Evolutionary conservation across 2,888 invertebrate genomes (phyloP).

Genomic region (Diarsia brunnea): DNA sequence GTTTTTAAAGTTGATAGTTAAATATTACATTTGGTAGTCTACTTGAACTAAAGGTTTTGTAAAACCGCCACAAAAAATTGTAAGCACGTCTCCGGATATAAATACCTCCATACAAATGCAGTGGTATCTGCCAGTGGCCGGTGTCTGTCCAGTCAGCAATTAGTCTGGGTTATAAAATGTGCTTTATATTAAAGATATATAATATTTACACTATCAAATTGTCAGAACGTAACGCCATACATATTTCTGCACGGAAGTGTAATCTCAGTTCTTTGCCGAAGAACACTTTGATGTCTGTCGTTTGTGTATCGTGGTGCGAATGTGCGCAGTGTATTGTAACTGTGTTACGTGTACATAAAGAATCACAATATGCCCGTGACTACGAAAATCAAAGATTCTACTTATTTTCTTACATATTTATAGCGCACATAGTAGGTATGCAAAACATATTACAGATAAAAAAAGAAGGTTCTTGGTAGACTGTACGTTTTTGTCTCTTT

Average conservation of each 20-base stretch:
- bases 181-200: not conserved
- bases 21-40: not conserved
- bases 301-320: conserved; percentile 66
- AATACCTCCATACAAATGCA: not conserved
- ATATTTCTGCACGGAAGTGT: conserved; percentile 52
- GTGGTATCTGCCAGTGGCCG: not conserved
- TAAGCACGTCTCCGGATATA: not conserved
- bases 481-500: no score
- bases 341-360: conserved; percentile 31
- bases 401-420: no score
- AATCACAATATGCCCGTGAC: not conserved
- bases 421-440: no score
- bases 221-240: not conserved
- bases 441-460: no score
- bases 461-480: no score
- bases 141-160: not conserved
- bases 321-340: conserved; percentile 56
- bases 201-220: not conserved
- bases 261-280: conserved; percentile 64
- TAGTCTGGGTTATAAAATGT: not conserved
- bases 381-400: no score
- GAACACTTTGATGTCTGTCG: conserved; percentile 72
- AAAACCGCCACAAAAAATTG: not conserved
- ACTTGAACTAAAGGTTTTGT: not conserved
- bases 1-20: not conserved